Evolutionary conservation across 1,140 invertebrate genomes (phyloP).

Genomic region (Drosophila varians): DNA sequence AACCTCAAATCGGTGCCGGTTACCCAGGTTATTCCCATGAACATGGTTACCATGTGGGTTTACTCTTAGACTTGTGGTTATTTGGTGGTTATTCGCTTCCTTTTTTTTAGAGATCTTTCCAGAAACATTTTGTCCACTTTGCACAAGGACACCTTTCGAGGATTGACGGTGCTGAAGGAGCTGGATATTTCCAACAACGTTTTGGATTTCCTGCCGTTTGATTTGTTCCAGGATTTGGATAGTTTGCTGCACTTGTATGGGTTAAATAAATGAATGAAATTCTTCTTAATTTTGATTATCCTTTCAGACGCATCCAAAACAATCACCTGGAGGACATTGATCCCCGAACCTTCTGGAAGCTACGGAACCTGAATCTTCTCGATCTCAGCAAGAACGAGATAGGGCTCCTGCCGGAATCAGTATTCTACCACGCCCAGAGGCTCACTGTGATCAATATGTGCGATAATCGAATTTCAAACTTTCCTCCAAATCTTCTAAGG

Average conservation of each 20-base stretch:
- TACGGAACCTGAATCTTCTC: constrained; percentile 88
- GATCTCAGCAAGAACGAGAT: constrained; percentile 91
- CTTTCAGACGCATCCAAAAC: constrained; percentile 88
- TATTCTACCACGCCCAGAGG: constrained; percentile 87
- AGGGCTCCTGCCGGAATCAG: constrained; percentile 85
- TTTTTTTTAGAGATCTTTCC: constrained; percentile 88
- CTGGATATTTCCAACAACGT: constrained; percentile 92
- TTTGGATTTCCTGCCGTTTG: constrained; percentile 90
- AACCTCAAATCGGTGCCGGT: constrained; percentile 87
- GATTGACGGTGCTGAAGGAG: constrained; percentile 87
- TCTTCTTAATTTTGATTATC: constrained; percentile 1
- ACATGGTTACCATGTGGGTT: constrained; percentile 88
- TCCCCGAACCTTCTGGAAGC: constrained; percentile 87
- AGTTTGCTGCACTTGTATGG: constrained; percentile 88
- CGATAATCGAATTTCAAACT: constrained; percentile 87
- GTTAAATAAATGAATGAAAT: neutral
- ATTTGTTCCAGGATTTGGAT: constrained; percentile 89
- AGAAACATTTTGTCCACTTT: constrained; percentile 89
- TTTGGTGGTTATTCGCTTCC: neutral
- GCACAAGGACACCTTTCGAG: constrained; percentile 89
- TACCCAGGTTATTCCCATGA: constrained; percentile 88
- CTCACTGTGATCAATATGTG: constrained; percentile 89
- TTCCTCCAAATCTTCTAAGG: constrained; percentile 84
- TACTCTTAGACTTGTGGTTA: too few relatives aligned
- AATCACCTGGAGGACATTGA: constrained; percentile 89